A percentile compares a stretch with the other conserved stretches of the same genome.
phyloP scores from a whole-genome alignment of 2,888 invertebrate species.

The Argyresthia albistria region DNA sequence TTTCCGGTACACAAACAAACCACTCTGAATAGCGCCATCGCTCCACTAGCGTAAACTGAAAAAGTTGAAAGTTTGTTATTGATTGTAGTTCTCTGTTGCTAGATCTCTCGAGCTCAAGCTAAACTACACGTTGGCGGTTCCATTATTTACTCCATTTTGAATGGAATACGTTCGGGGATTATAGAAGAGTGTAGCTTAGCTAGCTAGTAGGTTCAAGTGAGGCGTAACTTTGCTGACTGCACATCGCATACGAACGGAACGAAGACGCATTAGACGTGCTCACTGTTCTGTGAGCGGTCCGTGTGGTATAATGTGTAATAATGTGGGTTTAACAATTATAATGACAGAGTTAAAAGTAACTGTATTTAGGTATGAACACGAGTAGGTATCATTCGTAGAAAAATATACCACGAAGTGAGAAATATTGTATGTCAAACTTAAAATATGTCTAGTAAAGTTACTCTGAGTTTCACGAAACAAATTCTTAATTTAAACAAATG shows the following conservation, averaged over 20 bases:
- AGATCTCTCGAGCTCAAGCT: background rate
- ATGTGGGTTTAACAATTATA: background rate
- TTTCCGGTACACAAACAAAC: background rate
- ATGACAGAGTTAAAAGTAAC: too few species aligned
- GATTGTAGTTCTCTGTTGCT: constrained; percentile 33
- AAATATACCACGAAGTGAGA: too few species aligned
- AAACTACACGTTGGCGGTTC: too few species aligned
- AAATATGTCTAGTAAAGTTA: too few species aligned
- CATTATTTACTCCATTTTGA: too few species aligned
- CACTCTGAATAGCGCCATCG: background rate
- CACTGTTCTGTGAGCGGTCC: background rate
- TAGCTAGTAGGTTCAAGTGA: constrained; percentile 1
- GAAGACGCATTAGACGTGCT: constrained; percentile 1
- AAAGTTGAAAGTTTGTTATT: constrained; percentile 36
- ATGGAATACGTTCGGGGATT: too few species aligned
- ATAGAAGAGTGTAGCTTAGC: too few species aligned
- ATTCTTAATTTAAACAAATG: too few species aligned
- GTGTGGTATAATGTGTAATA: background rate
- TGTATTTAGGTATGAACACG: too few species aligned
- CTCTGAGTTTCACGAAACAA: too few species aligned
- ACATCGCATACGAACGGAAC: background rate
- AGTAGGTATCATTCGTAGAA: too few species aligned
- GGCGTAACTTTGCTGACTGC: constrained; percentile 7
- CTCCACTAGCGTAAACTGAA: constrained; percentile 26
- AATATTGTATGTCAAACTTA: too few species aligned